phyloP scores from a whole-genome alignment of 2,888 invertebrate species.

The Apamea anceps region DNA sequence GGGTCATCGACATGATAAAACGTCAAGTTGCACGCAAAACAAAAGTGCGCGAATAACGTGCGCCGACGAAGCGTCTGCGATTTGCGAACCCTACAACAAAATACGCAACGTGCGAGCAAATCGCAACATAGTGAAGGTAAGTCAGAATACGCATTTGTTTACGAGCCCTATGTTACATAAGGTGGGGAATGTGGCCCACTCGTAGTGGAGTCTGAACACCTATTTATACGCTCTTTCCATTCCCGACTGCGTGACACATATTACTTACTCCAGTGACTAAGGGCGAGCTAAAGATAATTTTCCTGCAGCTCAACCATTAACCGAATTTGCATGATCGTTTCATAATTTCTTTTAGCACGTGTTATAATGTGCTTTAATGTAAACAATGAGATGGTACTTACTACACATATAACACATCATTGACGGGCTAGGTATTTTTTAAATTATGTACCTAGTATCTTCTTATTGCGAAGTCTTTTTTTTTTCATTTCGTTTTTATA shows the following conservation, averaged over 20 bases:
- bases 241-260: slow-evolving; percentile 84
- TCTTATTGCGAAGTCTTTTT: background rate
- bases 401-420: background rate
- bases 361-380: slow-evolving; percentile 46
- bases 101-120: slow-evolving; percentile 73
- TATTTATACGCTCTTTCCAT: slow-evolving; percentile 87
- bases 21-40: slow-evolving; percentile 18
- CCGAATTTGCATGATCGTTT: slow-evolving; percentile 62
- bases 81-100: slow-evolving; percentile 63
- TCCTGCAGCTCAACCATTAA: slow-evolving; percentile 69
- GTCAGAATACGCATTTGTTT: slow-evolving; percentile 81
- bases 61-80: slow-evolving; percentile 54
- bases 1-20: slow-evolving; percentile 58
- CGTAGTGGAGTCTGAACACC: slow-evolving; percentile 76
- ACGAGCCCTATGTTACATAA: slow-evolving; percentile 84
- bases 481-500: background rate
- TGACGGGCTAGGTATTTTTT: background rate
- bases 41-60: slow-evolving; percentile 31
- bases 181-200: slow-evolving; percentile 80
- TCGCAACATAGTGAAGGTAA: slow-evolving; percentile 65
- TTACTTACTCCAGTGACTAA: slow-evolving; percentile 83
- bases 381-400: slow-evolving; percentile 42
- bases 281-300: slow-evolving; percentile 80
- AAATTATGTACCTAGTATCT: background rate
- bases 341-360: slow-evolving; percentile 53